A percentile compares a stretch with the other conserved stretches of the same genome.
phyloP scores from a whole-genome alignment of 2,797 vertebrate genomes.

The Lithobates sylvaticus region DNA sequence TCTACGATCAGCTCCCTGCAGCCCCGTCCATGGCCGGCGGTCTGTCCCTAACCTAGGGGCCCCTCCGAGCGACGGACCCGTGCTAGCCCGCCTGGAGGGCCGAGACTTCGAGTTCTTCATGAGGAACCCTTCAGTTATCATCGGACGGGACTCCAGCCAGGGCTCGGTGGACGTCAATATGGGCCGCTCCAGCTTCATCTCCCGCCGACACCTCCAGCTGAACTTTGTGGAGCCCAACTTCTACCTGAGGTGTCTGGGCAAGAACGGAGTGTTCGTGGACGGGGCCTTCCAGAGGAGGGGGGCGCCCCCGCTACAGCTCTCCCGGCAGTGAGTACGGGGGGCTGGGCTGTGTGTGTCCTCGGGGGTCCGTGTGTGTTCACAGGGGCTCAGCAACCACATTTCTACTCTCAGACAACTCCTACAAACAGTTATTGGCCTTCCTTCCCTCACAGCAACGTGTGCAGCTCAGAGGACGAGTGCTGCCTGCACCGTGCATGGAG shows the following conservation, averaged over 20 bases:
- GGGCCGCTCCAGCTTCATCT: constrained; percentile 97
- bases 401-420: no score
- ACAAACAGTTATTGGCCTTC: no score
- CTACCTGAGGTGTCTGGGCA: constrained; percentile 93
- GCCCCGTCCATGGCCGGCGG: constrained; percentile 80
- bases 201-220: constrained; percentile 93
- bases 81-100: constrained; percentile 92
- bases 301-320: constrained; percentile 88
- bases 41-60: constrained; percentile 39
- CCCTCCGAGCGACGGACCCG: constrained; percentile 65
- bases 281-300: constrained; percentile 96
- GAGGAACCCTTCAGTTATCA: constrained; percentile 92
- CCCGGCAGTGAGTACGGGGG: constrained; percentile 86
- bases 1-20: constrained; percentile 90
- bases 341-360: no score
- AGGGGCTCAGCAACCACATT: no score
- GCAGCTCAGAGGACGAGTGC: no score
- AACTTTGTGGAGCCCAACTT: constrained; percentile 88
- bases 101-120: constrained; percentile 97
- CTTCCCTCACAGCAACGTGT: no score
- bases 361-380: no score
- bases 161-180: constrained; percentile 97
- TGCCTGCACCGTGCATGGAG: no score
- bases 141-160: constrained; percentile 96
- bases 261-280: constrained; percentile 98